Conservation (phyloP, 2,113 vertebrate genomes). For the Phalacrocorax pelagicus region DNA sequence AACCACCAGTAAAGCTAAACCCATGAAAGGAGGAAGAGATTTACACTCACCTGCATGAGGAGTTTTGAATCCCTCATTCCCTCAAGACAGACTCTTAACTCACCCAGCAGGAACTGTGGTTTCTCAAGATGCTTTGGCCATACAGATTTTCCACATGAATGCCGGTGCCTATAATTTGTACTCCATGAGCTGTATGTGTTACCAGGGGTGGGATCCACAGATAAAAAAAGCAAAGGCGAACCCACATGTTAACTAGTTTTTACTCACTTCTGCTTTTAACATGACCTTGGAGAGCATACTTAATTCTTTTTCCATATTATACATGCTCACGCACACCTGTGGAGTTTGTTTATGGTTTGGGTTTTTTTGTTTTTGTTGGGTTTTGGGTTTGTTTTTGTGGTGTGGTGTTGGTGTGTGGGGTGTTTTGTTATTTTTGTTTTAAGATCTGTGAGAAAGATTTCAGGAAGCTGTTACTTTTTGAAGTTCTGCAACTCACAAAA, state of each 20-base stretch:
- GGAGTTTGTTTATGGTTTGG: not conserved
- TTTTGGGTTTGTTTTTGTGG: too few species aligned
- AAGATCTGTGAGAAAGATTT: not conserved
- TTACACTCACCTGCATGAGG: conserved; percentile 9
- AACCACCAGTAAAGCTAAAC: conserved; percentile 21
- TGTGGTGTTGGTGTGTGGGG: too few species aligned
- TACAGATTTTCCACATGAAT: not conserved
- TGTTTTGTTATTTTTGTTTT: not conserved
- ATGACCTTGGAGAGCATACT: not conserved
- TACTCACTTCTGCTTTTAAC: not conserved
- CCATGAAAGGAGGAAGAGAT: conserved; percentile 32
- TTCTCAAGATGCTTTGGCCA: not conserved
- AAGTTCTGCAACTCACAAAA: not conserved
- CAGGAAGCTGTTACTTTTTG: not conserved
- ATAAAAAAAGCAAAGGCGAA: not conserved
- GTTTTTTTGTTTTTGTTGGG: too few species aligned
- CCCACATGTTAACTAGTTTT: not conserved
- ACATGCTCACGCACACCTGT: not conserved
- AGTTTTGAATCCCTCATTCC: not conserved
- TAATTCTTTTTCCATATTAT: not conserved
- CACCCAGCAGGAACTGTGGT: not conserved
- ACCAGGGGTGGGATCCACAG: not conserved
- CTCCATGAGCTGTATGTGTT: not conserved
- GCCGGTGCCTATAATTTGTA: not conserved
- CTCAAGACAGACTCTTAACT: conserved; percentile 17